Percentiles rank a stretch among this genome's conserved stretches.
Conservation (phyloP, 2,888 invertebrate species). For the Patella depressa region DNA sequence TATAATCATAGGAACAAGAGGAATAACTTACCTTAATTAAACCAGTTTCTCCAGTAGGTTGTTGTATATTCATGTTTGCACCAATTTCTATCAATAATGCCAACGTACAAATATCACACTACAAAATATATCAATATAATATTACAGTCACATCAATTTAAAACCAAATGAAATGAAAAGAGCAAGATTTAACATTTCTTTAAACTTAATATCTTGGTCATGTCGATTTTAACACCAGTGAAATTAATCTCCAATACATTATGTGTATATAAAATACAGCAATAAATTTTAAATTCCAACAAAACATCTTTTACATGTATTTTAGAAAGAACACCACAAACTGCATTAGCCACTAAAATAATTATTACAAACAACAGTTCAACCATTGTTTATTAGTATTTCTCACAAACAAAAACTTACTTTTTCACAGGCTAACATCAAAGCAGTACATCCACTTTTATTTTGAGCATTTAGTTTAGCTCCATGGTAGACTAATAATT, state of each 20-base stretch:
- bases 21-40: conserved; percentile 63
- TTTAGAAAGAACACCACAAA: too few relatives aligned
- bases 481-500: conserved; percentile 60
- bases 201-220: too few relatives aligned
- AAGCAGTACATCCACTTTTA: conserved; percentile 64
- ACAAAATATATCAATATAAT: conserved; percentile 26
- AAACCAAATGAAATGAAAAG: neutral
- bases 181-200: too few relatives aligned
- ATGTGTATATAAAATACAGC: too few relatives aligned
- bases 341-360: neutral
- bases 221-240: too few relatives aligned
- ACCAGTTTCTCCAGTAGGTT: conserved; percentile 63
- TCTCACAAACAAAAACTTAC: conserved; percentile 36
- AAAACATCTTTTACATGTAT: too few relatives aligned
- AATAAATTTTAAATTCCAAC: too few relatives aligned
- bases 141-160: neutral
- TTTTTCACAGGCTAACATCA: conserved; percentile 65
- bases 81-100: conserved; percentile 64
- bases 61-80: conserved; percentile 64
- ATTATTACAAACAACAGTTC: neutral
- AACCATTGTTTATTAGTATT: neutral
- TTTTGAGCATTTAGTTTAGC: conserved; percentile 63
- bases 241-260: too few relatives aligned
- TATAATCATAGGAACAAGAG: too few relatives aligned
- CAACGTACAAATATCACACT: conserved; percentile 63